phyloP scores from a whole-genome alignment of 1,140 invertebrate species.

The Helicoverpa armigera region DNA sequence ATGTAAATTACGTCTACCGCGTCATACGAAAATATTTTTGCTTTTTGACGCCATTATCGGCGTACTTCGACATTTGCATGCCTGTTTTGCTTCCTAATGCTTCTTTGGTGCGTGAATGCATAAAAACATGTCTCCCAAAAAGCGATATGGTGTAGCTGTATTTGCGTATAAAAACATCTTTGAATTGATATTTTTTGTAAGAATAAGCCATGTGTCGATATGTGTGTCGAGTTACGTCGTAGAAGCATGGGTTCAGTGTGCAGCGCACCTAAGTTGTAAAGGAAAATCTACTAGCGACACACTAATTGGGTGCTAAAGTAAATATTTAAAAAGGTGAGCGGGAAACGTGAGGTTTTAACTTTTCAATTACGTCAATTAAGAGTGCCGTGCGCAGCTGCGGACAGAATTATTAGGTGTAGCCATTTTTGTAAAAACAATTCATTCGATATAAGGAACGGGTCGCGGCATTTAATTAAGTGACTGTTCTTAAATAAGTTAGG shows the following conservation, averaged over 20 bases:
- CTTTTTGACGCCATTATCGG: constrained; percentile 49
- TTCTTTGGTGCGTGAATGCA: background rate
- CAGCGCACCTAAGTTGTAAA: constrained; percentile 53
- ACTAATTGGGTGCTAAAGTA: constrained; percentile 81
- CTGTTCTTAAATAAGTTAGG: constrained; percentile 21
- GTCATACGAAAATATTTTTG: constrained; percentile 47
- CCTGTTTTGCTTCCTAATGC: constrained; percentile 28
- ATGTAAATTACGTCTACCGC: constrained; percentile 43
- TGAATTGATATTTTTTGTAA: background rate
- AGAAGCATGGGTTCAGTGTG: constrained; percentile 37
- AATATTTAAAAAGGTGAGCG: constrained; percentile 81
- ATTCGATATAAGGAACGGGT: constrained; percentile 47
- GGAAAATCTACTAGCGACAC: constrained; percentile 66
- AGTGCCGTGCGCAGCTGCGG: constrained; percentile 60
- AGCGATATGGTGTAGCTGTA: background rate
- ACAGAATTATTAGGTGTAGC: constrained; percentile 55
- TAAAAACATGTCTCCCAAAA: background rate
- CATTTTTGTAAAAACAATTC: constrained; percentile 51
- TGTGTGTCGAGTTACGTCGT: background rate
- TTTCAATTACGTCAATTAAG: constrained; percentile 79
- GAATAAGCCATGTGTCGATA: background rate
- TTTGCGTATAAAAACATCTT: background rate
- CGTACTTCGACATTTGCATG: constrained; percentile 47
- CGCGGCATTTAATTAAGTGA: constrained; percentile 42
- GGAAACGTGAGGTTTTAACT: constrained; percentile 73